Base-by-base conservation (phyloP, 2,113 vertebrate genomes). In the Phaethornis superciliosus region DNA sequence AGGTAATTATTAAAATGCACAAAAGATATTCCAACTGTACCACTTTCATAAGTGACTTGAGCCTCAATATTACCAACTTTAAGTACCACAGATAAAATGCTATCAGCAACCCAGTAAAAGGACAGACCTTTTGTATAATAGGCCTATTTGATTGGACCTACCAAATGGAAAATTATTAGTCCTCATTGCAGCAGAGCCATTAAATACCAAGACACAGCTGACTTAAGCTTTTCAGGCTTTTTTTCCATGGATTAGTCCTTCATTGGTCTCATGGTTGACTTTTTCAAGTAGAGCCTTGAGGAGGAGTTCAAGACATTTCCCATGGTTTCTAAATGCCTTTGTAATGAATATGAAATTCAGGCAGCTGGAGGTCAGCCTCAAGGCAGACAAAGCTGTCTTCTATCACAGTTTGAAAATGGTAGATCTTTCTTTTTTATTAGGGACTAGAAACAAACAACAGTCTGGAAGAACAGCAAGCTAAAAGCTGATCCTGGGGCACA, bases 401-500 rank as follows among this genome's bases (percentile, higher is more conserved):
- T 59, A 33, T 72, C 76, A 94, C 27, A 20, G 40, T 85, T 32
- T 91, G 62, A 76, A 92, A 89, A 86, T 26, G 44, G 74, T 21
- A 89, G 82, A 84, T 89, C 62, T 84, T 89, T 86, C 70, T 91
- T 84, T 94, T 94, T 93, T 92, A 79, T 94, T 92, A 85, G 70
- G 44, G 19, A 75, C 69, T 92, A 84, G 69, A 92, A 81, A 65
- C 22, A 89, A 83, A 20, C 40, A 90, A 71, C 44, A 62, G 19
- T 37, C n/a, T 93, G 62, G 52, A 94, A 89, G 40, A 92, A 68
- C 6, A 71, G 46, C 19, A 71, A 89, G 54, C 55, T 85, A 85
- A 92, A 92, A 89, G 46, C 51, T 79, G 84, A 88, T 56, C 30
- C 64, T 58, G 47, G 32, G 63, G 46, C 65, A 81, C 0, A 3